These are phyloP conservation scores for Tinamus major DNA, from an alignment of 2,797 vertebrate genomes.

Conservation along the genomic window DNA sequence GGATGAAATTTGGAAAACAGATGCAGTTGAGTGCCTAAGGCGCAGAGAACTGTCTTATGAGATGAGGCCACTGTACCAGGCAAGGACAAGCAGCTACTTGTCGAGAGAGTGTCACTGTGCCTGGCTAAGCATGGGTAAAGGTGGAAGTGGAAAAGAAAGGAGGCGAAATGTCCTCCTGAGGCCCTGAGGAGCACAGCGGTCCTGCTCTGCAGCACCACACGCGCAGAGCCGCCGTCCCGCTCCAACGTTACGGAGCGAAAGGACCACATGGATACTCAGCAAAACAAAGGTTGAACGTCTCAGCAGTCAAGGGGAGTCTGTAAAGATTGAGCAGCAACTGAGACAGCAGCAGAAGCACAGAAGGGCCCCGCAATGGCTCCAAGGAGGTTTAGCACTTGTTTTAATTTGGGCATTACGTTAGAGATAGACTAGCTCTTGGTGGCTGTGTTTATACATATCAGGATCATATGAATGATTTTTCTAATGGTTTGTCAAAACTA, in stretches of 20 bases:
- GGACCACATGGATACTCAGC: neutral
- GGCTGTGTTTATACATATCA: neutral
- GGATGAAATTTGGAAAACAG: constrained; percentile 20
- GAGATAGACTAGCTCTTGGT: fast-evolving
- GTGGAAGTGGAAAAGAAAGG: neutral
- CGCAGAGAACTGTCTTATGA: constrained; percentile 24
- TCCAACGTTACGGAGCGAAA: neutral
- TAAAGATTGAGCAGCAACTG: neutral
- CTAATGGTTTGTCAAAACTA: neutral
- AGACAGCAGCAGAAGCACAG: neutral
- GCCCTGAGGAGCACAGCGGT: neutral
- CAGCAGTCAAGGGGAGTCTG: neutral
- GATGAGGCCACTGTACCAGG: neutral
- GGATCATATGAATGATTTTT: neutral
- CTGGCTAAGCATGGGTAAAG: neutral
- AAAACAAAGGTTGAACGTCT: neutral
- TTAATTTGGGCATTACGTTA: fast-evolving
- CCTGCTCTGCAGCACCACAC: neutral
- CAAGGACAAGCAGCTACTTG: neutral
- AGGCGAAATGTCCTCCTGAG: neutral
- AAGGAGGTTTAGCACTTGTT: neutral
- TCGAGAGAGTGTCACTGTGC: neutral
- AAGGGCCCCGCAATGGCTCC: neutral
- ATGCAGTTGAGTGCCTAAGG: neutral
- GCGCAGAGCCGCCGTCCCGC: neutral